A percentile compares a stretch with the other conserved stretches of the same genome.
Conservation (phyloP, 2,888 invertebrate genomes). For the Epirrhoe alternata region DNA sequence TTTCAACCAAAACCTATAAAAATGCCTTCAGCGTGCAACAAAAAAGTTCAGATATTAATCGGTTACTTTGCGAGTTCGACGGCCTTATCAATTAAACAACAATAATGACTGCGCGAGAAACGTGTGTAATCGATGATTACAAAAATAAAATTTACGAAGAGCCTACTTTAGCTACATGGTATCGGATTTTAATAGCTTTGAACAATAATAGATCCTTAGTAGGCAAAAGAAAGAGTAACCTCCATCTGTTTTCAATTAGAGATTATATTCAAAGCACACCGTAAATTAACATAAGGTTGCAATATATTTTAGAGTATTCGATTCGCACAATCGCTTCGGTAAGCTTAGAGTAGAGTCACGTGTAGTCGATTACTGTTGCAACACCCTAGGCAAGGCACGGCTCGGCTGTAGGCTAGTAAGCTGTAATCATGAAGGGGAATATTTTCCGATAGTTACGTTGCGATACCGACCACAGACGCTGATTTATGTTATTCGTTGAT, state of each 20-base stretch:
- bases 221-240: conserved; percentile 15
- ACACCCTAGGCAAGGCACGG: conserved; percentile 33
- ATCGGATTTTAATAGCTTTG: not conserved
- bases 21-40: conserved; percentile 10
- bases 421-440: conserved; percentile 47
- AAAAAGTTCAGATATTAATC: conserved; percentile 21
- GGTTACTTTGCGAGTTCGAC: conserved; percentile 22
- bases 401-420: conserved; percentile 32
- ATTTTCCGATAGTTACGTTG: conserved; percentile 46
- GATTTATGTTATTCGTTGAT: conserved; percentile 41
- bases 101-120: conserved; percentile 7
- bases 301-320: conserved; percentile 14
- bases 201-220: too few relatives aligned
- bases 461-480: conserved; percentile 40
- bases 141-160: not conserved
- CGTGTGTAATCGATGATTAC: conserved; percentile 2
- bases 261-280: conserved; percentile 8
- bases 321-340: conserved; percentile 26
- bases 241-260: not conserved
- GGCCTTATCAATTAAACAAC: conserved; percentile 22
- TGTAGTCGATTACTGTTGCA: conserved; percentile 41
- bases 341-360: conserved; percentile 33
- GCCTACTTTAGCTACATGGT: not conserved
- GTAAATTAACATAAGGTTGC: conserved; percentile 4
- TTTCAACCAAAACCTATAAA: conserved; percentile 13